Evolutionary conservation across 1,140 invertebrate species (phyloP).

Genomic region (Polyergus mexicanus): DNA sequence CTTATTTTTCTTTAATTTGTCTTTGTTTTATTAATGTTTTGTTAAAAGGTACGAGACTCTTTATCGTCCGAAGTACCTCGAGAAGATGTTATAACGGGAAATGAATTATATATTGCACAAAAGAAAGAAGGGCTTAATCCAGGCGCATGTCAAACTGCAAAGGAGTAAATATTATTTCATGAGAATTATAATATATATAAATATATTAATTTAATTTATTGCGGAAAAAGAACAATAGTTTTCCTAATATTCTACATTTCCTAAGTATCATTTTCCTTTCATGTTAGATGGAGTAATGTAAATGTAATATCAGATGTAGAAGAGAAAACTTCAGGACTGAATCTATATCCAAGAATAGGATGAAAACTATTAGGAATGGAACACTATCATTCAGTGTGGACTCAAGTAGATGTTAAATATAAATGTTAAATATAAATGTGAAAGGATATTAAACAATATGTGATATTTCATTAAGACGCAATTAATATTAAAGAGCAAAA

Average conservation of each 20-base stretch:
- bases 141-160: slow-evolving; percentile 77
- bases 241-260: not conserved
- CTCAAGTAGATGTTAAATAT: slow-evolving; percentile 3
- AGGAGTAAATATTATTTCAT: slow-evolving; percentile 72
- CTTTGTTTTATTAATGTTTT: slow-evolving; percentile 19
- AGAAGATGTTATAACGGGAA: slow-evolving; percentile 73
- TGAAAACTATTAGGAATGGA: not conserved
- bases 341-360: no score
- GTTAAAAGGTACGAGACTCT: slow-evolving; percentile 72
- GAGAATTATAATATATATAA: not conserved
- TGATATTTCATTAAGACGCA: slow-evolving; percentile 19
- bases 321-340: not conserved
- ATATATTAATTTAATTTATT: slow-evolving; percentile 10
- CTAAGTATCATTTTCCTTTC: not conserved
- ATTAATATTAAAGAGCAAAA: slow-evolving; percentile 29
- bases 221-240: not conserved
- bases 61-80: slow-evolving; percentile 62
- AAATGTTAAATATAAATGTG: not conserved
- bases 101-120: slow-evolving; percentile 74
- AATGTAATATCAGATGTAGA: not conserved
- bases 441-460: slow-evolving; percentile 31
- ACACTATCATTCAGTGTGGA: not conserved
- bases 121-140: slow-evolving; percentile 64
- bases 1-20: not conserved
- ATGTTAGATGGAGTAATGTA: slow-evolving; percentile 35